phyloP scores from a whole-genome alignment of 2,888 invertebrate species.

The Molorchus minor region DNA sequence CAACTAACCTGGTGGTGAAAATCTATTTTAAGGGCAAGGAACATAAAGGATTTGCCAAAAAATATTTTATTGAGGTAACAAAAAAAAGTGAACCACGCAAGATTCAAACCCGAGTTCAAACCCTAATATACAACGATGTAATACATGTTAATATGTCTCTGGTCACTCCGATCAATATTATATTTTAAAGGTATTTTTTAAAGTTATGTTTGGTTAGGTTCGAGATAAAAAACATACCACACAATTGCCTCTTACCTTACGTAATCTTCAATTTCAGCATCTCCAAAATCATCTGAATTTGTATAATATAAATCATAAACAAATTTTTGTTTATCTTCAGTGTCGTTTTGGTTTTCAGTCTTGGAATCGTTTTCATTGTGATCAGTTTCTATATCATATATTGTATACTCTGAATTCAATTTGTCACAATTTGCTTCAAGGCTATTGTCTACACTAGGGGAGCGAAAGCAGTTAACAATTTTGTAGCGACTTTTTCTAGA shows the following conservation, averaged over 20 bases:
- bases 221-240: too few relatives aligned
- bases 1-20: too few relatives aligned
- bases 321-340: conserved; percentile 55
- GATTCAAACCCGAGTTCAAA: too few relatives aligned
- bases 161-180: too few relatives aligned
- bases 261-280: conserved; percentile 60
- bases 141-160: too few relatives aligned
- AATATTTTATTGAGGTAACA: too few relatives aligned
- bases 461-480: conserved; percentile 69
- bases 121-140: too few relatives aligned
- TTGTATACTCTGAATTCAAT: conserved; percentile 60
- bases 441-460: conserved; percentile 52
- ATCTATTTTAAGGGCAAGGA: too few relatives aligned
- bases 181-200: too few relatives aligned
- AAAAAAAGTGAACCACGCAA: too few relatives aligned
- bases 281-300: conserved; percentile 63
- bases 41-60: too few relatives aligned
- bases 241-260: conserved; percentile 57
- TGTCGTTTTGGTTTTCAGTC: conserved; percentile 35
- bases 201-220: too few relatives aligned
- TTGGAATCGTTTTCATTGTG: conserved; percentile 39
- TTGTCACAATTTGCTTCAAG: conserved; percentile 43
- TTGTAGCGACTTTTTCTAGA: conserved; percentile 67
- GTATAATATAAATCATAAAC: conserved; percentile 74
- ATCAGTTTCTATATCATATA: conserved; percentile 69